A percentile compares a stretch with the other conserved stretches of the same genome.
Conservation (phyloP, 2,888 invertebrate genomes). For the Calameuta filiformis region DNA sequence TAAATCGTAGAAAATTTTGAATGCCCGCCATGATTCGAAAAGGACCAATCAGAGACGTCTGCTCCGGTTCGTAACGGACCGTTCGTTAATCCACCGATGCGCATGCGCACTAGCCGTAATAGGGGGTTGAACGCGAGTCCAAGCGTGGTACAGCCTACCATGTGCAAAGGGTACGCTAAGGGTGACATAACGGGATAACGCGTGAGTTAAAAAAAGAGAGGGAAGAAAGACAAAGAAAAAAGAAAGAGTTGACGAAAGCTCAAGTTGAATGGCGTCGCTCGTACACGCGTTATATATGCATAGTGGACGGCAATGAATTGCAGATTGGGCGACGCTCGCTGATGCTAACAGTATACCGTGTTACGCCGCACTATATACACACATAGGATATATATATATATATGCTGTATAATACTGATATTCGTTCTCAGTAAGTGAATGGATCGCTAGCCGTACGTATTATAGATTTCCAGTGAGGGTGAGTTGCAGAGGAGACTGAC, state of each 20-base stretch:
- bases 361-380: constrained; percentile 23
- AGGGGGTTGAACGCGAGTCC: neutral
- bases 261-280: neutral
- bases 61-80: neutral
- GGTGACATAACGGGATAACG: neutral
- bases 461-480: neutral
- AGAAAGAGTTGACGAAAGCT: neutral
- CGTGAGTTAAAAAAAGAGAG: neutral
- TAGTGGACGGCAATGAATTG: constrained; percentile 28
- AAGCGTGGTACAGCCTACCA: neutral
- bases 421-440: neutral
- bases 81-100: neutral
- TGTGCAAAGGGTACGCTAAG: neutral
- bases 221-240: neutral
- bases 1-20: neutral
- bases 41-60: neutral
- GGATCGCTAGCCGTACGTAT: neutral
- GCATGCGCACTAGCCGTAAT: neutral
- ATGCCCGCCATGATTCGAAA: neutral
- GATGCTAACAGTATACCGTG: constrained; percentile 28
- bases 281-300: constrained; percentile 13
- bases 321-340: constrained; percentile 25
- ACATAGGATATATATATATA: too few species aligned
- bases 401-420: neutral
- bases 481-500: too few species aligned